These are phyloP conservation scores for Eonycteris spelaea DNA, from an alignment of 2,113 vertebrate species.

Conservation along the genomic window DNA sequence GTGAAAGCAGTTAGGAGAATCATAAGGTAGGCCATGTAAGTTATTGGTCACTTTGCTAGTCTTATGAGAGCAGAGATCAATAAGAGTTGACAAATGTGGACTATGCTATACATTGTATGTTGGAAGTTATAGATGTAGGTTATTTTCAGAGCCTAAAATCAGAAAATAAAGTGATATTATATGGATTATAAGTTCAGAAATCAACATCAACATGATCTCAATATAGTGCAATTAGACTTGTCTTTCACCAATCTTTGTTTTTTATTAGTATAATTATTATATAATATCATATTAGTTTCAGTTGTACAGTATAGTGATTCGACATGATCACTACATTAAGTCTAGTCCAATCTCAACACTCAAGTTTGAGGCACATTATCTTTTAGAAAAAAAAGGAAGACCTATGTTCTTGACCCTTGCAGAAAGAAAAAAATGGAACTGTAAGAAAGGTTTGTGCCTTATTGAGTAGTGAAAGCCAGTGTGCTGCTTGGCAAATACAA, in stretches of 20 bases:
- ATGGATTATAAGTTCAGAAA: neutral
- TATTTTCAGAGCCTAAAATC: neutral
- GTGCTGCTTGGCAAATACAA: neutral
- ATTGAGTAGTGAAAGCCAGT: neutral
- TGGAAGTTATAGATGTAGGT: neutral
- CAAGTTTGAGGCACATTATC: neutral
- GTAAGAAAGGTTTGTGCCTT: neutral
- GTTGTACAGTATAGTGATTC: too few species aligned
- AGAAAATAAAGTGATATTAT: neutral
- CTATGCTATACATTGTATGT: neutral
- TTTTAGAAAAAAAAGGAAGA: neutral
- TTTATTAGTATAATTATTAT: too few species aligned
- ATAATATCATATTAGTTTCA: too few species aligned
- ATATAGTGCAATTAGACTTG: neutral
- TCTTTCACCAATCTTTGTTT: neutral
- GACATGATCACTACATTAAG: too few species aligned
- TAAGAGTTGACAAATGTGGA: neutral
- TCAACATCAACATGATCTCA: neutral
- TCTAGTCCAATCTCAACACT: neutral
- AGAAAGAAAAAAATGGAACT: neutral
- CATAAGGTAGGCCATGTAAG: neutral
- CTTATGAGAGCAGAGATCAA: neutral
- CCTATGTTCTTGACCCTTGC: neutral
- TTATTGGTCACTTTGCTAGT: neutral
- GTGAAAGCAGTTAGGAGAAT: neutral